Percentiles rank a stretch among this genome's conserved stretches.
phyloP scores from a whole-genome alignment of 1,140 invertebrate genomes.

The Hydropsyche tenuis region DNA sequence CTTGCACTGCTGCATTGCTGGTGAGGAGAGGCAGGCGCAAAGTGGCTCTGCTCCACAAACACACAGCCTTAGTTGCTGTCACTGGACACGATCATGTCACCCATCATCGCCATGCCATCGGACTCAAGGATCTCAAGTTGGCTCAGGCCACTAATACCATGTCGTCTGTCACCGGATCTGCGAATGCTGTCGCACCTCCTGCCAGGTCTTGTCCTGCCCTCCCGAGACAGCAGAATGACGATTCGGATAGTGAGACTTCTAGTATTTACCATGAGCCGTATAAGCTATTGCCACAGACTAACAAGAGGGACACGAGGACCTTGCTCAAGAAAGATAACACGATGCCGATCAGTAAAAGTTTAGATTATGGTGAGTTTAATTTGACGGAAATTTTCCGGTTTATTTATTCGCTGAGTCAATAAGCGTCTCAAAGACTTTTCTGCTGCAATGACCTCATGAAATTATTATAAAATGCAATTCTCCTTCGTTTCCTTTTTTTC shows the following conservation, averaged over 20 bases:
- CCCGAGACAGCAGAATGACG: constrained; percentile 51
- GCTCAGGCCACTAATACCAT: constrained; percentile 52
- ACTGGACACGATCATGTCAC: constrained; percentile 2
- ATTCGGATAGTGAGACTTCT: constrained; percentile 67
- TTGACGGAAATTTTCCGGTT: no score
- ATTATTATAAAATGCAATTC: no score
- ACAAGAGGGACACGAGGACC: constrained; percentile 62
- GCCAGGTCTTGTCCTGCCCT: constrained; percentile 14
- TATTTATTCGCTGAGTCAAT: no score
- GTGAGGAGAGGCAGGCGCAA: constrained; percentile 75
- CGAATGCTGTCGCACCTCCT: background rate
- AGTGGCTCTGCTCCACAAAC: constrained; percentile 72
- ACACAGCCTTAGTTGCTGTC: constrained; percentile 61
- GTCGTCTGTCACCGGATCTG: background rate
- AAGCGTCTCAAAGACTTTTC: no score
- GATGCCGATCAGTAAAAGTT: constrained; percentile 59
- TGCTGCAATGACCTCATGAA: no score
- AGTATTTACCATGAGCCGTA: constrained; percentile 70
- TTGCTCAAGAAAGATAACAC: constrained; percentile 60
- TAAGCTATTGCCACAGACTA: constrained; percentile 62
- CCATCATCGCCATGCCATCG: constrained; percentile 57
- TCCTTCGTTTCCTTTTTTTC: no score
- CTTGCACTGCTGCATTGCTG: constrained; percentile 73
- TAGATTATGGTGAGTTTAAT: constrained; percentile 55
- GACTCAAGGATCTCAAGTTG: constrained; percentile 71